These are phyloP conservation scores for Flabesymbios commensalis DNA, from an alignment of 2,888 invertebrate genomes.

Conservation along the genomic window DNA sequence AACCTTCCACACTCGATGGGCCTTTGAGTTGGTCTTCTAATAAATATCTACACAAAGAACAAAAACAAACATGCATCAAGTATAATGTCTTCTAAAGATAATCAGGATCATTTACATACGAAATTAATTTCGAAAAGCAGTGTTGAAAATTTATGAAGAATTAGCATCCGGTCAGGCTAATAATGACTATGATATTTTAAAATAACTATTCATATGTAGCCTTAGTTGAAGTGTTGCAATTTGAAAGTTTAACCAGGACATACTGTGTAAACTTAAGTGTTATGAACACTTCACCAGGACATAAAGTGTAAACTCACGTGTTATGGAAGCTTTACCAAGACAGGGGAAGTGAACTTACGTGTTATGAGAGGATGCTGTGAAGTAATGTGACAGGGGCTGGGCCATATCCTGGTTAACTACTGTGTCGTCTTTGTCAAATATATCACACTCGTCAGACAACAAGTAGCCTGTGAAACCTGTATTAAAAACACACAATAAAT, in stretches of 20 bases:
- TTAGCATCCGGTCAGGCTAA: too few relatives aligned
- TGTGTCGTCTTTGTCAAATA: slow-evolving; percentile 64
- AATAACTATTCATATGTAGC: too few relatives aligned
- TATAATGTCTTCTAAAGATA: not conserved
- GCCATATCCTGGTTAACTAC: slow-evolving; percentile 66
- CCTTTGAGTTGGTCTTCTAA: slow-evolving; percentile 67
- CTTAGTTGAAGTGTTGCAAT: too few relatives aligned
- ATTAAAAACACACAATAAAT: not conserved
- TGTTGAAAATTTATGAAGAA: not conserved
- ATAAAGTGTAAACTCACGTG: too few relatives aligned
- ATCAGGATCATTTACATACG: not conserved
- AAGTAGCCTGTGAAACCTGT: slow-evolving; percentile 58
- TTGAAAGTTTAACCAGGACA: too few relatives aligned
- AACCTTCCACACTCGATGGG: slow-evolving; percentile 65
- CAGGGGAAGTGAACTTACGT: too few relatives aligned
- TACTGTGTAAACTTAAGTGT: too few relatives aligned
- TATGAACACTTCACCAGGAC: too few relatives aligned
- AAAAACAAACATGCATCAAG: not conserved
- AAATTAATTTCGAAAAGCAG: not conserved
- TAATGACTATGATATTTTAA: too few relatives aligned
- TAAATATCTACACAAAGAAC: slow-evolving; percentile 56
- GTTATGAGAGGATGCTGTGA: slow-evolving; percentile 65
- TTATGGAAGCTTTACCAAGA: too few relatives aligned
- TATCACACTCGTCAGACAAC: slow-evolving; percentile 63
- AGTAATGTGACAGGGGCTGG: slow-evolving; percentile 65